These are phyloP conservation scores for Tiaroga cobitis DNA, from an alignment of 2,797 vertebrate species.

Conservation along the genomic window DNA sequence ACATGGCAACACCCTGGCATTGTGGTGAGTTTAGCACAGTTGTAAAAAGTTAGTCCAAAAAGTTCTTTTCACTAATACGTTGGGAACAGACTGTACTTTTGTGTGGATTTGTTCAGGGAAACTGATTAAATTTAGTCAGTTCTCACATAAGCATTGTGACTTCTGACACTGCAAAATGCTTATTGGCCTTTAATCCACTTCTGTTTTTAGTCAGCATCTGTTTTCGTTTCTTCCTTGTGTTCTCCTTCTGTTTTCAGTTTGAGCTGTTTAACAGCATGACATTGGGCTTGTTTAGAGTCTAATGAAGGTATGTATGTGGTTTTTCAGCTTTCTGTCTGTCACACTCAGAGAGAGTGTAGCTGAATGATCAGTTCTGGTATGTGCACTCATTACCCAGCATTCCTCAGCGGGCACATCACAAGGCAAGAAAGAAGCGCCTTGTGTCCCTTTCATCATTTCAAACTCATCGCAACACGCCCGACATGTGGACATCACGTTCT, in stretches of 20 bases:
- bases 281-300: constrained; percentile 6
- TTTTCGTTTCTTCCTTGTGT: not conserved
- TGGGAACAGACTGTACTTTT: not conserved
- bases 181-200: not conserved
- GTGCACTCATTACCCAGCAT: constrained; percentile 34
- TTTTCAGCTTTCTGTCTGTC: constrained; percentile 13
- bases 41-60: not conserved
- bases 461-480: not conserved
- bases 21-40: not conserved
- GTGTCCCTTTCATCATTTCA: constrained; percentile 7
- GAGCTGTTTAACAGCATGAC: not conserved
- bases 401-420: constrained; percentile 19
- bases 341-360: not conserved
- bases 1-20: not conserved
- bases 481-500: constrained; percentile 13
- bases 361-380: constrained; percentile 29
- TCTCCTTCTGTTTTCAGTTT: constrained; percentile 6
- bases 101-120: not conserved
- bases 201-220: not conserved
- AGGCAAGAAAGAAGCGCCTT: constrained; percentile 2
- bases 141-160: not conserved
- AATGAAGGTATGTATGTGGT: constrained; percentile 2
- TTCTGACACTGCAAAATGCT: not conserved
- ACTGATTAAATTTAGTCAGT: not conserved
- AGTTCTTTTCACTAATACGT: not conserved